Evolutionary conservation across 2,797 vertebrate genomes (phyloP).

Genomic region (Rhinoraja longicauda): DNA sequence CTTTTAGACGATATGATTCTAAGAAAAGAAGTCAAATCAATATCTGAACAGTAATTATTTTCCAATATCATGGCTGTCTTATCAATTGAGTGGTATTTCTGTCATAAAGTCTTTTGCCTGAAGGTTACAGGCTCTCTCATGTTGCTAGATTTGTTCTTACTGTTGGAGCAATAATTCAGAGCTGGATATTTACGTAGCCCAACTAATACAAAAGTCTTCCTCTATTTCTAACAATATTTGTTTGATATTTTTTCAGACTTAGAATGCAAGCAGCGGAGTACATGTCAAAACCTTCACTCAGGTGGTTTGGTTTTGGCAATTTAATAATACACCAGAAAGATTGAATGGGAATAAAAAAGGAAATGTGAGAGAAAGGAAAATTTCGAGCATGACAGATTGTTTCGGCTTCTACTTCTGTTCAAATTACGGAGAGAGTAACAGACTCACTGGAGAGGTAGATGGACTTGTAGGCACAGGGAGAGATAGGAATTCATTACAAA

Average conservation of each 20-base stretch:
- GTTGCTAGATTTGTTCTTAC: not conserved
- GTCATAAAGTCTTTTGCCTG: not conserved
- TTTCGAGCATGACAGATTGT: slow-evolving; percentile 13
- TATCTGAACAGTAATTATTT: not conserved
- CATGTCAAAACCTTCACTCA: not conserved
- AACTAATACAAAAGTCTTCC: not conserved
- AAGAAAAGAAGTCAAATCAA: not conserved
- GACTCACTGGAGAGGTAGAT: not conserved
- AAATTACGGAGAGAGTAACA: not conserved
- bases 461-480: not conserved
- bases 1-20: not conserved
- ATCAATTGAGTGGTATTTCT: not conserved
- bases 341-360: not conserved
- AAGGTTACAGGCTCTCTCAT: not conserved
- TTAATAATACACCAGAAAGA: not conserved
- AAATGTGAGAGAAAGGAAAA: not conserved
- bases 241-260: not conserved
- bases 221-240: slow-evolving; percentile 4
- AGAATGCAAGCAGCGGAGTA: not conserved
- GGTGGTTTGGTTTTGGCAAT: not conserved
- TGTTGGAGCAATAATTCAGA: not conserved
- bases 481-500: slow-evolving; percentile 10
- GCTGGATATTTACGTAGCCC: not conserved
- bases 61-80: not conserved
- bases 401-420: not conserved